Percentiles rank a stretch among this genome's conserved stretches.
These are phyloP conservation scores for Simalia tracyae DNA, from an alignment of 2,797 vertebrate species.

Conservation along the genomic window DNA sequence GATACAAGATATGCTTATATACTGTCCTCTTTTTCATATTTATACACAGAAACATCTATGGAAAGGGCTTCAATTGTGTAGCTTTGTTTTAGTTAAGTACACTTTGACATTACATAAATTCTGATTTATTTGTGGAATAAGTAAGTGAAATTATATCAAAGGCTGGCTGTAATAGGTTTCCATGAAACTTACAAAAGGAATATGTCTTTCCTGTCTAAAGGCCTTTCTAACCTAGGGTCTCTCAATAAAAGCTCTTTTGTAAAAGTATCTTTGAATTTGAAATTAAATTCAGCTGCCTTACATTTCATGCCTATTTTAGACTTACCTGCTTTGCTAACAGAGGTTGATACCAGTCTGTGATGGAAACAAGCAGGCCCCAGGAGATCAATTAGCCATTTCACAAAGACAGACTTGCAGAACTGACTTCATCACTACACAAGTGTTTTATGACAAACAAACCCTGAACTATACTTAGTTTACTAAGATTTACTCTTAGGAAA, in stretches of 20 bases:
- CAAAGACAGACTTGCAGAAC: background rate
- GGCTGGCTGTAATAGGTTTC: background rate
- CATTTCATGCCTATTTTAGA: background rate
- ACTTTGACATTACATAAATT: background rate
- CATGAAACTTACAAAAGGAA: background rate
- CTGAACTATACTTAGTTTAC: background rate
- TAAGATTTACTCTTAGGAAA: background rate
- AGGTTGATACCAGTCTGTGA: background rate
- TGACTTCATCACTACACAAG: background rate
- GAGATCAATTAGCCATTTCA: background rate
- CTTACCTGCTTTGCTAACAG: background rate
- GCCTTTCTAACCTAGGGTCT: background rate
- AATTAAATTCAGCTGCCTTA: background rate
- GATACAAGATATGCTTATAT: background rate
- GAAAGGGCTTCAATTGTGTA: background rate
- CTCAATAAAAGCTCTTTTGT: background rate
- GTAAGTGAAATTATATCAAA: constrained; percentile 56
- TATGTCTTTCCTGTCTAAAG: background rate
- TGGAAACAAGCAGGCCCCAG: background rate
- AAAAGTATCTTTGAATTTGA: background rate
- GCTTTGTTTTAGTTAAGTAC: background rate
- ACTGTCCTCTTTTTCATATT: background rate
- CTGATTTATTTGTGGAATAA: constrained; percentile 30
- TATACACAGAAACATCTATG: background rate
- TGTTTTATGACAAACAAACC: background rate